These are phyloP conservation scores for Propithecus deckenii DNA, from an alignment of 2,797 vertebrate species.

Conservation along the genomic window DNA sequence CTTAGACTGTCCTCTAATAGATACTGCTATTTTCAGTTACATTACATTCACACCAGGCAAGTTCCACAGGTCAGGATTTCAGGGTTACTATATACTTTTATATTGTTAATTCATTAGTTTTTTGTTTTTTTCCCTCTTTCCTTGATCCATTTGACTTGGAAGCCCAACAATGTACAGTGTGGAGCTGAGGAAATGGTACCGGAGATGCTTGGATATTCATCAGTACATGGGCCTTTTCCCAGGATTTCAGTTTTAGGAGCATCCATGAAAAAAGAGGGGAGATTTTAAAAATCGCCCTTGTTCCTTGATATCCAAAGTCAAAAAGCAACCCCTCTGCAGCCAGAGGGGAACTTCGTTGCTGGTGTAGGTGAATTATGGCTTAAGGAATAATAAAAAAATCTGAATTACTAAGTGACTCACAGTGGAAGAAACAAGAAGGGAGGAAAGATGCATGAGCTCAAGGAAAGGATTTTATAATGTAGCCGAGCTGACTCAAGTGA, in stretches of 20 bases:
- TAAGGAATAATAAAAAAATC: not conserved
- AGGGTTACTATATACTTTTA: not conserved
- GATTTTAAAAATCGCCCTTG: not conserved
- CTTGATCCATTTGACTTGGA: not conserved
- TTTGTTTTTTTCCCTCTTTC: not conserved
- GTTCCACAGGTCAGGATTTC: not conserved
- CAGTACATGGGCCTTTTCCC: not conserved
- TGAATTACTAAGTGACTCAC: conserved; percentile 49
- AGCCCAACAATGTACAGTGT: not conserved
- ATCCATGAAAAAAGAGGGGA: not conserved
- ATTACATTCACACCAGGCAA: not conserved
- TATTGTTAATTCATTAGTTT: not conserved
- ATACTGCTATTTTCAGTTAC: not conserved
- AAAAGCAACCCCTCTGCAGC: not conserved
- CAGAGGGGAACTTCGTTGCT: not conserved
- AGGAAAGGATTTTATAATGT: conserved; percentile 66
- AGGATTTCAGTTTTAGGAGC: not conserved
- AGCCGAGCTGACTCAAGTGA: conserved; percentile 52
- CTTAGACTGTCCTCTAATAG: not conserved
- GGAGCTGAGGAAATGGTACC: not conserved
- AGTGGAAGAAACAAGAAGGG: conserved; percentile 47
- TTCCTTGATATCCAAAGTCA: not conserved
- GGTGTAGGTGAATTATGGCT: not conserved
- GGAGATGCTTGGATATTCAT: not conserved
- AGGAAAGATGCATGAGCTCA: conserved; percentile 52